These are phyloP conservation scores for Scylla paramamosain DNA, from an alignment of 1,140 invertebrate species.

Conservation along the genomic window DNA sequence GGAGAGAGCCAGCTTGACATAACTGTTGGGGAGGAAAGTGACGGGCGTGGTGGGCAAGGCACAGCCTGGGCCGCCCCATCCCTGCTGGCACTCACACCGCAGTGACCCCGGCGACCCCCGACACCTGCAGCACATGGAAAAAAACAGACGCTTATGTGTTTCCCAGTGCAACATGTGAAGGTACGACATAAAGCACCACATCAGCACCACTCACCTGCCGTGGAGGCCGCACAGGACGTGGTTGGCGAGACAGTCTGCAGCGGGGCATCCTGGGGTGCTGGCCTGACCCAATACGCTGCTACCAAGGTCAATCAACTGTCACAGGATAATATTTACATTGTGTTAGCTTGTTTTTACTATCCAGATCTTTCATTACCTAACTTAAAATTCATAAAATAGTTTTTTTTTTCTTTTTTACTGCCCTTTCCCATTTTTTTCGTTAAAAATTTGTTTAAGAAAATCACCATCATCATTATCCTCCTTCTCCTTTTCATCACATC, in stretches of 20 bases:
- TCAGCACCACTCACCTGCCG: slow-evolving; percentile 8
- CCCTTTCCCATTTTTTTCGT: no score
- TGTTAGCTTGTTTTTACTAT: not conserved
- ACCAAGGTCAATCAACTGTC: slow-evolving; percentile 46
- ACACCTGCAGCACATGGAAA: not conserved
- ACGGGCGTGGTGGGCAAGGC: slow-evolving; percentile 43
- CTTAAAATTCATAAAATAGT: no score
- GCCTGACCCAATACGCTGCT: not conserved
- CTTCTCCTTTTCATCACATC: no score
- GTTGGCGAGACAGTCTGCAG: slow-evolving; percentile 35
- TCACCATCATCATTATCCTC: no score
- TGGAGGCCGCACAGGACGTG: slow-evolving; percentile 35
- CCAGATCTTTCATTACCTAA: no score
- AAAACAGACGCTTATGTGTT: not conserved
- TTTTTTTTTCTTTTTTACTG: no score
- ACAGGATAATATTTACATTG: not conserved
- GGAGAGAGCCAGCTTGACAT: slow-evolving; percentile 51
- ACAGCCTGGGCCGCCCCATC: slow-evolving; percentile 36
- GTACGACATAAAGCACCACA: not conserved
- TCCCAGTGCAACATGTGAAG: not conserved
- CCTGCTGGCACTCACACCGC: slow-evolving; percentile 49
- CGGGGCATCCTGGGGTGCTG: slow-evolving; percentile 44
- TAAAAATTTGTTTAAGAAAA: no score
- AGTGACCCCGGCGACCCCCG: slow-evolving; percentile 34
- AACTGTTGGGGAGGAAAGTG: slow-evolving; percentile 42